Evolutionary conservation across 2,888 invertebrate genomes (phyloP), one percentile per base, ranked within the genome.

Genomic region (Agriotes lineatus): DNA sequence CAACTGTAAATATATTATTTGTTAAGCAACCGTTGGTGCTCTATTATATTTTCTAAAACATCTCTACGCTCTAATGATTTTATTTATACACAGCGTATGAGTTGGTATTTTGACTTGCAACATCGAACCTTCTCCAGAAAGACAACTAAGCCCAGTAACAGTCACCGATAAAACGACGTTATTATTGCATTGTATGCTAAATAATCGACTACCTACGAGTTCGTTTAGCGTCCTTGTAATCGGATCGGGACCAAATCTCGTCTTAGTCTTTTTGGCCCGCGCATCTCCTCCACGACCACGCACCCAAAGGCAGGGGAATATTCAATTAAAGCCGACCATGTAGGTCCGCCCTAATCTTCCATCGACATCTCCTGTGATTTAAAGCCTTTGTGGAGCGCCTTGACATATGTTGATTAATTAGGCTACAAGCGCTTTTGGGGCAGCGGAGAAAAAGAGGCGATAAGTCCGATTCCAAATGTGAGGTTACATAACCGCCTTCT

Each of bases 341-440:
- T 62, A 50, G 52, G 62, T 42, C 39, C 22, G 30, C 25, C 33
- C 37, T 54, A 54, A 62, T 54, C 62, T 42, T 12, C 25, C 30
- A 62, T 62, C 62, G 54, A 48, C 50, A 62, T 42, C 39, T 35
- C 54, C 9, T 19, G 39, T 62, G 54, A 62, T 62, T 62, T 62
- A 62, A 19, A 50, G 50, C 35, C 25, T 44, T 48, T 48, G 2
- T 20, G n/a, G n/a, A 48, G 20, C 22, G 22, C 3, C 48, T 48
- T 48, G 19, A 54, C 61, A 61, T 50, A 12, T 33, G 37, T 50
- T 61, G 50, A 61, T 61, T 61, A 37, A 50, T 50, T 61, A 37
- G 35, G 16, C 33, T 18, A 22, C 30, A 18, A 35, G 16, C 52
- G 3, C 16, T 25, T 52, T 52, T 33, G 33, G 33, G 22, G 22